These are phyloP conservation scores for Cataglyphis hispanica DNA, from an alignment of 1,140 invertebrate species.

Conservation along the genomic window DNA sequence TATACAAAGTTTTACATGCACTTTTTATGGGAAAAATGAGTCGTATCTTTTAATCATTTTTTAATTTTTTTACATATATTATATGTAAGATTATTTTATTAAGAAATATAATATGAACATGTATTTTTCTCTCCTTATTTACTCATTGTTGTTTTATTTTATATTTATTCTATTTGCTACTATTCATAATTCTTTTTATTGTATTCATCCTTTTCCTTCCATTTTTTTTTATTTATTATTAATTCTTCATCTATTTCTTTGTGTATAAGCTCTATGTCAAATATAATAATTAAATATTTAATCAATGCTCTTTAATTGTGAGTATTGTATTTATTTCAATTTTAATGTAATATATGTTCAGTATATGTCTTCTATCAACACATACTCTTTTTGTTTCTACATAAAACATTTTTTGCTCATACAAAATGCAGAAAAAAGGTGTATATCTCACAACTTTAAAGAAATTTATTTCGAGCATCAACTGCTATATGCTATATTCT, in stretches of 20 bases:
- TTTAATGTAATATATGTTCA: too few species aligned
- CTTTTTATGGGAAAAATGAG: background rate
- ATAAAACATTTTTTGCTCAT: background rate
- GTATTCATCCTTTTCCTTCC: too few species aligned
- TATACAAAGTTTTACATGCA: constrained; percentile 13
- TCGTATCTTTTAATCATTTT: background rate
- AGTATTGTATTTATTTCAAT: too few species aligned
- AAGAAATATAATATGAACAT: background rate
- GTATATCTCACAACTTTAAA: background rate
- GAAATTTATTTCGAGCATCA: constrained; percentile 22
- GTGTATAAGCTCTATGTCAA: too few species aligned
- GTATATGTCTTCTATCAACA: too few species aligned
- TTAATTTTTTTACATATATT: background rate
- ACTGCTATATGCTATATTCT: background rate
- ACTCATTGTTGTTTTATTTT: background rate
- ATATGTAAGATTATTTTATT: background rate
- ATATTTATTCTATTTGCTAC: too few species aligned
- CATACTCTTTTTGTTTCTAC: background rate
- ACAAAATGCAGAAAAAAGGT: background rate
- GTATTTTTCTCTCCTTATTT: background rate
- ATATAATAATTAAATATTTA: too few species aligned
- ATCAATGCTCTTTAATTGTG: too few species aligned
- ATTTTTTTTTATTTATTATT: too few species aligned
- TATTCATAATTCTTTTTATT: too few species aligned
- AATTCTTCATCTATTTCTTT: too few species aligned